Percentiles rank a stretch among this genome's conserved stretches.
Conservation (phyloP, 2,888 invertebrate species). For the Odiellus spinosus region DNA sequence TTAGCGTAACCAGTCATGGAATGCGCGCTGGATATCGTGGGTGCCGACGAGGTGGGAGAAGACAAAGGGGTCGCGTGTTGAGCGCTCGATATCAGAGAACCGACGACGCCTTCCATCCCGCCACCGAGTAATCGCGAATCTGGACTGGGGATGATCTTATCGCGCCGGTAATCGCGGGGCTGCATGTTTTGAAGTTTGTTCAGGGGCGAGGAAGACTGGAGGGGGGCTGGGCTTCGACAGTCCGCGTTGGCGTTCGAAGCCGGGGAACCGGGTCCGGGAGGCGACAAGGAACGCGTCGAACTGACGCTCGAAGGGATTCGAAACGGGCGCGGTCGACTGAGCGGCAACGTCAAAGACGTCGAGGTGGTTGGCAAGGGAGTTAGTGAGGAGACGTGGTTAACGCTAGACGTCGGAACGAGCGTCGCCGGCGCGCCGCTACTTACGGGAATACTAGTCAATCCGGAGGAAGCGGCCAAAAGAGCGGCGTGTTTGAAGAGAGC, state of each 20-base stretch:
- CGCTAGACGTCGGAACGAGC: background rate
- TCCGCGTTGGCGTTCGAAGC: background rate
- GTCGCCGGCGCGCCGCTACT: background rate
- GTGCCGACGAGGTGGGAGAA: conserved; percentile 20
- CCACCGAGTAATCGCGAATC: conserved; percentile 7
- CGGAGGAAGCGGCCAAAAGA: no score
- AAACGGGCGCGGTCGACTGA: no score
- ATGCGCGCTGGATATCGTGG: conserved; percentile 19
- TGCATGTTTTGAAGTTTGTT: conserved; percentile 88
- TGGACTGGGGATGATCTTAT: conserved; percentile 9
- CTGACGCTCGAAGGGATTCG: conserved; percentile 14
- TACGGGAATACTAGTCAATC: no score
- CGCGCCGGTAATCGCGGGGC: conserved; percentile 75
- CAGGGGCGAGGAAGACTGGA: conserved; percentile 46
- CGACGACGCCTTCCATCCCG: conserved; percentile 3
- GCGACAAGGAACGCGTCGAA: conserved; percentile 11
- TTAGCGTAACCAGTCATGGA: conserved; percentile 20
- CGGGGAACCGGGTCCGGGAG: conserved; percentile 9
- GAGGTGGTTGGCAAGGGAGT: background rate
- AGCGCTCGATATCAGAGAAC: background rate
- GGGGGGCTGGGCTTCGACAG: conserved; percentile 39
- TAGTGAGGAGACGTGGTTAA: background rate
- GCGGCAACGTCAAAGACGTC: no score
- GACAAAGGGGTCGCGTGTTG: conserved; percentile 9
- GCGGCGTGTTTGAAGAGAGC: conserved; percentile 12